Evolutionary conservation across 2,113 vertebrate genomes (phyloP).

Genomic region (Pantherophis guttatus): DNA sequence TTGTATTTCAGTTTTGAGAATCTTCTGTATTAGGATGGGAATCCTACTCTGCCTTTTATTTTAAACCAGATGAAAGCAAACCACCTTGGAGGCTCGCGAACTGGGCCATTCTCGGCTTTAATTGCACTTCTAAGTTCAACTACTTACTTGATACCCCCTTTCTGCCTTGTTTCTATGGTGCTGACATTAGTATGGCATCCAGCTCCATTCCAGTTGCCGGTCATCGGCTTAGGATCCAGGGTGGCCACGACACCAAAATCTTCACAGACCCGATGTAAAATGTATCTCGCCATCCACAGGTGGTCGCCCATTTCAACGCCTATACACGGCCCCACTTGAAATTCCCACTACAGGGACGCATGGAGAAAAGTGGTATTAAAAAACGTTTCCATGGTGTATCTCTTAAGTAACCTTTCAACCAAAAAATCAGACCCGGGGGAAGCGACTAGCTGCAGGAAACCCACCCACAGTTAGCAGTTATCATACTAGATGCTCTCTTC

Average conservation of each 20-base stretch:
- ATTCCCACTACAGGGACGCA: constrained; percentile 72
- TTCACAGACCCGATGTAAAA: constrained; percentile 82
- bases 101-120: neutral
- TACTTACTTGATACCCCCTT: constrained; percentile 76
- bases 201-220: constrained; percentile 69
- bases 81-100: neutral
- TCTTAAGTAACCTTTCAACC: neutral
- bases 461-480: neutral
- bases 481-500: neutral
- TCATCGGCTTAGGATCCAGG: constrained; percentile 79
- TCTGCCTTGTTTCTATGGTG: constrained; percentile 69
- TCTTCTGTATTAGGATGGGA: too few species aligned
- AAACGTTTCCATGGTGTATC: neutral
- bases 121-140: neutral
- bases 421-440: neutral
- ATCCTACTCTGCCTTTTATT: neutral
- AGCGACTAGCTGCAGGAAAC: neutral
- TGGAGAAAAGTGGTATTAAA: neutral
- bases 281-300: constrained; percentile 82
- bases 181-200: constrained; percentile 78
- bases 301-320: constrained; percentile 83
- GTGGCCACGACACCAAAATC: constrained; percentile 72
- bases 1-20: too few species aligned
- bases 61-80: neutral
- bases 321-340: constrained; percentile 74